These are phyloP conservation scores for Gasterosteus aculeatus DNA, from an alignment of 2,113 vertebrate species.

Conservation along the genomic window DNA sequence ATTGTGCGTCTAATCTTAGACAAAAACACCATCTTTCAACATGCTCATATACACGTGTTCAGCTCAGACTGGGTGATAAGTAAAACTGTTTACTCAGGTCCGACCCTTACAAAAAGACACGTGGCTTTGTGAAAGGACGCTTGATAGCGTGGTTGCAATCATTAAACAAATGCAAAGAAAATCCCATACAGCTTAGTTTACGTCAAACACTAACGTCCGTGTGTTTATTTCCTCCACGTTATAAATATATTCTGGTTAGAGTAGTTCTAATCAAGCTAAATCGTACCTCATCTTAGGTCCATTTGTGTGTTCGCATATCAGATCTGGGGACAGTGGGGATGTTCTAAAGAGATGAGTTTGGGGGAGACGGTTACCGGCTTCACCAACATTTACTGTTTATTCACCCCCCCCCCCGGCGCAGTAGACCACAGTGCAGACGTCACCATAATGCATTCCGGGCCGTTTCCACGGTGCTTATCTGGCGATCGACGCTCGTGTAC, in stretches of 20 bases:
- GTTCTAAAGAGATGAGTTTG: background rate
- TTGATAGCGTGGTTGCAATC: background rate
- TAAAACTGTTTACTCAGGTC: conserved; percentile 14
- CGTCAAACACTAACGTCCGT: background rate
- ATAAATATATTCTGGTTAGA: background rate
- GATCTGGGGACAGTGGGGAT: background rate
- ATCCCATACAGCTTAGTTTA: background rate
- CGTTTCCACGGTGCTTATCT: background rate
- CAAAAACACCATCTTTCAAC: background rate
- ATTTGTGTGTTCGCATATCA: background rate
- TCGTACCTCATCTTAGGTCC: background rate
- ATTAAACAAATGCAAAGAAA: background rate
- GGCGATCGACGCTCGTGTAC: background rate
- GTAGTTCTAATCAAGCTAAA: background rate
- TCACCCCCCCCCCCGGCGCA: background rate
- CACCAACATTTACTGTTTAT: background rate
- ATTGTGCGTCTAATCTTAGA: background rate
- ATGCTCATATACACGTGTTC: background rate
- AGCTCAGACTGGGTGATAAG: conserved; percentile 38
- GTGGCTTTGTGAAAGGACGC: conserved; percentile 4
- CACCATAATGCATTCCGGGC: background rate
- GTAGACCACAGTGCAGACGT: background rate
- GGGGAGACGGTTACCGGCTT: background rate
- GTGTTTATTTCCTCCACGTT: background rate
- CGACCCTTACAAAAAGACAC: conserved; percentile 34